Evolutionary conservation across 2,113 vertebrate species (phyloP).

Genomic region (Thomomys bottae): DNA sequence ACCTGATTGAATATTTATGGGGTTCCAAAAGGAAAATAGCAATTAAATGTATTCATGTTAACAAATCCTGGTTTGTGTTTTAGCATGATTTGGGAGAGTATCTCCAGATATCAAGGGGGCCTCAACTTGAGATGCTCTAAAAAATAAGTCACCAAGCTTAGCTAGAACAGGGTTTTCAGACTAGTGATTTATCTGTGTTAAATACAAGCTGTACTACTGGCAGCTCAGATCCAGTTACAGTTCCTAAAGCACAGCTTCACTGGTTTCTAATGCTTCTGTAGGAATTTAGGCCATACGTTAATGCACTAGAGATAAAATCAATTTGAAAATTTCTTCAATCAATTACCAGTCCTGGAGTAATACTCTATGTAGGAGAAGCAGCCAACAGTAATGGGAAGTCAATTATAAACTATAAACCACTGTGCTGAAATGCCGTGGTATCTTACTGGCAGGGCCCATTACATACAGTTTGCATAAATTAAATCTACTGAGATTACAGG

Average conservation of each 20-base stretch:
- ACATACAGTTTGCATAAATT: slow-evolving; percentile 51
- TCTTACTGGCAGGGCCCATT: slow-evolving; percentile 61
- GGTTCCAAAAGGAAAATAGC: slow-evolving; percentile 46
- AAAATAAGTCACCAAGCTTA: slow-evolving; percentile 49
- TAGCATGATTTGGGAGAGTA: slow-evolving; percentile 20
- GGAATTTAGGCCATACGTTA: slow-evolving; percentile 69
- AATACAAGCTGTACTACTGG: slow-evolving; percentile 47
- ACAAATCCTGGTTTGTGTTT: slow-evolving; percentile 57
- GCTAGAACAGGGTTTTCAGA: slow-evolving; percentile 51
- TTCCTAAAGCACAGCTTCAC: slow-evolving; percentile 48
- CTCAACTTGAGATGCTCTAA: slow-evolving; percentile 39
- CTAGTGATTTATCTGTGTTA: slow-evolving; percentile 60
- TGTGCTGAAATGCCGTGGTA: slow-evolving; percentile 48
- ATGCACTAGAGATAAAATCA: slow-evolving; percentile 76
- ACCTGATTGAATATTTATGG: slow-evolving; percentile 61
- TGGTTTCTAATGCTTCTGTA: slow-evolving; percentile 67
- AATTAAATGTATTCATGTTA: slow-evolving; percentile 47
- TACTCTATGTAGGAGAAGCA: slow-evolving; percentile 52
- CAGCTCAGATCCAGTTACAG: slow-evolving; percentile 52
- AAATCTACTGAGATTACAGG: slow-evolving; percentile 55
- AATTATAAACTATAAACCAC: slow-evolving; percentile 71
- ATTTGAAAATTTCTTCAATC: slow-evolving; percentile 78
- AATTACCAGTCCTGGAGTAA: slow-evolving; percentile 72
- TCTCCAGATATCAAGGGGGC: background rate
- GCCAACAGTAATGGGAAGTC: slow-evolving; percentile 67